phyloP scores from a whole-genome alignment of 2,888 invertebrate species.

The Drosophila suboccidentalis region DNA sequence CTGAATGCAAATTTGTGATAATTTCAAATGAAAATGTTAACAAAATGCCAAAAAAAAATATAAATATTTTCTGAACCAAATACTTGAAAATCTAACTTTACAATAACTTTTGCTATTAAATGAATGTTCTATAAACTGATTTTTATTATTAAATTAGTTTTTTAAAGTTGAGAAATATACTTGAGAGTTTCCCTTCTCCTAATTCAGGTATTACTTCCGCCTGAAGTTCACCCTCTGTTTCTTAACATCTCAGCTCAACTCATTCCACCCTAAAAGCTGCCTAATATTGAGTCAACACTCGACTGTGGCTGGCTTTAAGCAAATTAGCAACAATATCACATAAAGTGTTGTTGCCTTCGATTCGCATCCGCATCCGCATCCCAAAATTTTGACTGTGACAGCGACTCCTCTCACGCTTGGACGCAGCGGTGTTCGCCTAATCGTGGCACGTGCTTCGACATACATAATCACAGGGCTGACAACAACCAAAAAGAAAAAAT shows the following conservation, averaged over 20 bases:
- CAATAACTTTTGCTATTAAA: neutral
- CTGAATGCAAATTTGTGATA: no score
- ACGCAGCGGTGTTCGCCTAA: conserved; percentile 73
- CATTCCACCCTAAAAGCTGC: conserved; percentile 25
- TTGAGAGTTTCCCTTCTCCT: neutral
- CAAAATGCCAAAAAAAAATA: neutral
- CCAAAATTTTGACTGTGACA: conserved; percentile 9
- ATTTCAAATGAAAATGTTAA: neutral
- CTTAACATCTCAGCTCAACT: neutral
- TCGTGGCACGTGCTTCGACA: conserved; percentile 79
- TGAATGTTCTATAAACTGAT: neutral
- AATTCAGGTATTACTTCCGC: conserved; percentile 14
- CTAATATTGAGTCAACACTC: conserved; percentile 30
- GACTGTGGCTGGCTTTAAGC: conserved; percentile 61
- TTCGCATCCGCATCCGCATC: conserved; percentile 20
- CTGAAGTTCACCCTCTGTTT: neutral
- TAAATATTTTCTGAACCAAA: neutral
- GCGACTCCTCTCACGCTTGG: conserved; percentile 65
- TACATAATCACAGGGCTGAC: conserved; percentile 75
- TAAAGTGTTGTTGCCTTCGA: conserved; percentile 54
- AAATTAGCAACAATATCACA: conserved; percentile 71
- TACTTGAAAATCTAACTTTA: neutral
- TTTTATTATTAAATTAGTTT: no score
- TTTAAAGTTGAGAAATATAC: neutral
- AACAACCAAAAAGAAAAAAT: conserved; percentile 37